phyloP scores from a whole-genome alignment of 2,113 vertebrate species.

The Dunckerocampus dactyliophorus region DNA sequence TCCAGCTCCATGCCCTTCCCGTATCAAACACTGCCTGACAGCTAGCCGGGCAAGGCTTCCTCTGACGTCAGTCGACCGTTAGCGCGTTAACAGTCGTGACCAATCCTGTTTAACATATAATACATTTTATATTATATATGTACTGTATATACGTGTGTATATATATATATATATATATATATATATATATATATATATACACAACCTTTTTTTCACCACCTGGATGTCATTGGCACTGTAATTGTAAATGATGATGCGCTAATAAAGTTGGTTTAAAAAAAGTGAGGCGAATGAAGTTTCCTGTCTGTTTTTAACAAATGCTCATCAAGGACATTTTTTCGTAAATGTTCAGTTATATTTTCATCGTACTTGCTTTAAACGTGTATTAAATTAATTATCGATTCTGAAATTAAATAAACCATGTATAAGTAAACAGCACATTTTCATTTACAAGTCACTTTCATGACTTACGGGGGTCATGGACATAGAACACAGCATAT shows the following conservation, averaged over 20 bases:
- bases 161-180: too few species aligned
- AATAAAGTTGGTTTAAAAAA: background rate
- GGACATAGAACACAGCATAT: background rate
- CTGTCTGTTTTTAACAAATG: too few species aligned
- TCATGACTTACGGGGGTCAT: background rate
- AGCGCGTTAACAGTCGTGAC: background rate
- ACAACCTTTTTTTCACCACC: too few species aligned
- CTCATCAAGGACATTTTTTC: too few species aligned
- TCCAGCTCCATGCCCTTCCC: conserved; percentile 40
- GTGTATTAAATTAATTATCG: background rate
- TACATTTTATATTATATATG: too few species aligned
- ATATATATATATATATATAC: too few species aligned
- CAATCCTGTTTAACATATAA: too few species aligned
- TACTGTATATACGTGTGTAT: too few species aligned
- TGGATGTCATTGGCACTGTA: too few species aligned
- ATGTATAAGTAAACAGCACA: background rate
- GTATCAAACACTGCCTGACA: conserved; percentile 31
- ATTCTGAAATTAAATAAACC: background rate
- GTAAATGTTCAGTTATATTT: background rate
- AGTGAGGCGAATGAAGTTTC: background rate
- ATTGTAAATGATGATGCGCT: too few species aligned
- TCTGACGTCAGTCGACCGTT: conserved; percentile 43
- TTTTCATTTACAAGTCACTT: background rate
- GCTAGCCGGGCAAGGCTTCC: conserved; percentile 16
- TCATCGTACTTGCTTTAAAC: background rate